Conservation (phyloP, 2,113 vertebrate species). For the Megaceryle maxima region DNA sequence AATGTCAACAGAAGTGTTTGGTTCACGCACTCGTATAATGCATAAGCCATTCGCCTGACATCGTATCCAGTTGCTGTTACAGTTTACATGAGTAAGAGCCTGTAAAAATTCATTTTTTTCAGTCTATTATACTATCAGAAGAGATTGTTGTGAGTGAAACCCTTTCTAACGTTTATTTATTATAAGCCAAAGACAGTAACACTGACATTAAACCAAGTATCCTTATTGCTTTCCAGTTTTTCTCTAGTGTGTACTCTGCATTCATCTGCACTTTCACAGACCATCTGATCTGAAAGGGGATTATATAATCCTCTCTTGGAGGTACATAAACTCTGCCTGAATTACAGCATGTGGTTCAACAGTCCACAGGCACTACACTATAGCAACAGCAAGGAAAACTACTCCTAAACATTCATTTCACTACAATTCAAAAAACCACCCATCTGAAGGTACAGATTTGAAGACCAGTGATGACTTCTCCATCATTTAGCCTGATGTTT, state of each 20-base stretch:
- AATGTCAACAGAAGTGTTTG: slow-evolving; percentile 39
- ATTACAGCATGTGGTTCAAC: background rate
- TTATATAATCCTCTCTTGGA: slow-evolving; percentile 4
- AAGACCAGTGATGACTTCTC: background rate
- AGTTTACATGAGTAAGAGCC: slow-evolving; percentile 24
- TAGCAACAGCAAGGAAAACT: background rate
- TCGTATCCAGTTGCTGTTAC: background rate
- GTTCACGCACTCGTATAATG: slow-evolving; percentile 22
- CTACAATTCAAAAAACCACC: background rate
- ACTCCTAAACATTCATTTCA: background rate
- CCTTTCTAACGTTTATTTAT: slow-evolving; percentile 6
- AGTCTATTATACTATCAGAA: slow-evolving; percentile 33
- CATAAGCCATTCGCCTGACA: slow-evolving; percentile 9
- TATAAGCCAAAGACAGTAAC: background rate
- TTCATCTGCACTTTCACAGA: slow-evolving; percentile 10
- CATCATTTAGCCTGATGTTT: background rate
- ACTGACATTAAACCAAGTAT: background rate
- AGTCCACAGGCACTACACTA: background rate
- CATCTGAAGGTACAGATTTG: background rate
- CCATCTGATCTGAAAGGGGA: slow-evolving; percentile 14
- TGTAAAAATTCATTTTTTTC: slow-evolving; percentile 33
- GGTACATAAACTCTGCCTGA: slow-evolving; percentile 5
- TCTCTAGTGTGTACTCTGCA: background rate
- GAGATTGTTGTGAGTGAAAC: slow-evolving; percentile 35
- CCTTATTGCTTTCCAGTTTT: slow-evolving; percentile 8